Evolutionary conservation across 2,888 invertebrate species (phyloP), one percentile per base, ranked within the genome.

Genomic region (Chloroclysta siterata): DNA sequence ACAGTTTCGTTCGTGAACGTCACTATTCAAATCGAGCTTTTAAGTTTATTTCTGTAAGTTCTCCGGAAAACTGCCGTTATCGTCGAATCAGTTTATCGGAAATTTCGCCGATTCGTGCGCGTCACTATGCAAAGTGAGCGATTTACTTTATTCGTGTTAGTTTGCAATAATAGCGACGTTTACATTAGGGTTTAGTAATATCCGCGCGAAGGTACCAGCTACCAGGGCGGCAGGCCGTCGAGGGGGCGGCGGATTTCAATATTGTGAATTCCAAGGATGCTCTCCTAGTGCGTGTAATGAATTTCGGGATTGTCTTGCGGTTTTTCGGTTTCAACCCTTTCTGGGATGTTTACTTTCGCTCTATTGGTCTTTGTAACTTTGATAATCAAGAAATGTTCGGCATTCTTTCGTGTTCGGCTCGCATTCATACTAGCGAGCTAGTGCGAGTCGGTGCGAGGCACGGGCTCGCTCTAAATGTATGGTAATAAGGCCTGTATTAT

Each of bases 211-310:
- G 54, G 56, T 64, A 55, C 51, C 55, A 63, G 59, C 56, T 69
- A 69, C 66, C 68, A 72, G 80, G 70, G 72, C 70, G 72, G 73
- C 71, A 63, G 69, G 55, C 70, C 72, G 70, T 71, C 63, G 74
- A 76, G 75, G 77, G 69, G 76, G 74, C 61, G 62, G 72, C 5
- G 39, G 86, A 87, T 88, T 90, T 87, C 90, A 91, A 91, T 92
- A 92, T 93, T 93, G 93, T 90, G 90, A 92, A 93, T 93, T 92
- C 93, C 91, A 72, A 79, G 88, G 85, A 88, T 90, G 89, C 81
- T 87, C 85, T 82, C 81, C 69, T 73, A 81, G 81, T 83, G 84
- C 87, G 87, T 87, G 87, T 92, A 93, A 93, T 92, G 92, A 92
- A 93, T 92, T 93, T 91, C 77, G 86, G 89, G 87, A 90, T 89